phyloP scores from a whole-genome alignment of 2,888 invertebrate genomes.

The Drosophila aldrichi region DNA sequence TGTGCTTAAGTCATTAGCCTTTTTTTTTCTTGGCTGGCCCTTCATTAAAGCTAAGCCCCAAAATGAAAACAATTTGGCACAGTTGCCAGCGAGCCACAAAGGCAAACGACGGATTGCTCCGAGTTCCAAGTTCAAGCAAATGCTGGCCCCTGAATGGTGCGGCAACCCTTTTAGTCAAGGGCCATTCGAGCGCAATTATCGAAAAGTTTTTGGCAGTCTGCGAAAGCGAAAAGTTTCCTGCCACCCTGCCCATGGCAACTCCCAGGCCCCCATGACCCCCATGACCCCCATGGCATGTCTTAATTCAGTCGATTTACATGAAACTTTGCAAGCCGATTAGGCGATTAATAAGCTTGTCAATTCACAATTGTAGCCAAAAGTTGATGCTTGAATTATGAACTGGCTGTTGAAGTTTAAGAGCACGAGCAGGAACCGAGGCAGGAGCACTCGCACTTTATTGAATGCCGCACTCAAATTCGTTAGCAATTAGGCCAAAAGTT shows the following conservation, averaged over 20 bases:
- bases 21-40: conserved; percentile 53
- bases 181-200: conserved; percentile 75
- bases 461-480: conserved; percentile 59
- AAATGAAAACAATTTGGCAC: conserved; percentile 55
- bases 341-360: conserved; percentile 81
- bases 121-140: conserved; percentile 36
- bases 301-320: conserved; percentile 73
- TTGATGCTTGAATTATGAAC: conserved; percentile 73
- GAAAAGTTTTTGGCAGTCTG: conserved; percentile 62
- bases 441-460: conserved; percentile 41
- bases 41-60: conserved; percentile 68
- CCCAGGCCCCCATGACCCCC: conserved; percentile 8
- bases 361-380: conserved; percentile 74
- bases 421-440: neutral
- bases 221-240: conserved; percentile 60
- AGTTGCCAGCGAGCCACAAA: conserved; percentile 50
- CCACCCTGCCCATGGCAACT: neutral
- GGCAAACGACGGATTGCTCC: conserved; percentile 39
- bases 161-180: conserved; percentile 65
- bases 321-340: conserved; percentile 79
- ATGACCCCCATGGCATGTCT: conserved; percentile 44
- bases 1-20: conserved; percentile 70
- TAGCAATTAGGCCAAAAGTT: conserved; percentile 65
- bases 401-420: conserved; percentile 45
- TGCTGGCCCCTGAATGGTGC: conserved; percentile 22